Percentiles rank a stretch among this genome's conserved stretches.
Evolutionary conservation across 2,113 vertebrate species (phyloP).

Genomic region (Strix aluco): DNA sequence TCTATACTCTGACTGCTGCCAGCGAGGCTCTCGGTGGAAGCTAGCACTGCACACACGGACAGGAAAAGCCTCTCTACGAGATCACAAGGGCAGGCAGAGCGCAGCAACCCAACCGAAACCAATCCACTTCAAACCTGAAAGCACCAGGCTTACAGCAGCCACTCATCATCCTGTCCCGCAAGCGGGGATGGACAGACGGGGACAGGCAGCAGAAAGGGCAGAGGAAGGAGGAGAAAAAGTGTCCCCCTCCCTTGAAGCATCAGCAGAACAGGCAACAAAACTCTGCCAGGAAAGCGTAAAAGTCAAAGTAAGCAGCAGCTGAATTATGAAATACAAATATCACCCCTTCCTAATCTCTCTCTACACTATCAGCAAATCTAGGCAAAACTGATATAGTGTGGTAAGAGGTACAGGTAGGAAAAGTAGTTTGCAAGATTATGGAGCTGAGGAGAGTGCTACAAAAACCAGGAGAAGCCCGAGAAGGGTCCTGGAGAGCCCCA

Average conservation of each 20-base stretch:
- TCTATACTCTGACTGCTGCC: neutral
- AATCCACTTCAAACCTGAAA: neutral
- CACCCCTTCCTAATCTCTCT: neutral
- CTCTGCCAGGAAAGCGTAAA: neutral
- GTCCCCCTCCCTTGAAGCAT: too few species aligned
- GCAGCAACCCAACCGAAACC: neutral
- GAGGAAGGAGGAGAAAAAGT: neutral
- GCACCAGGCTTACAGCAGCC: neutral
- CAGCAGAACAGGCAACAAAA: neutral
- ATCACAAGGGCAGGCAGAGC: neutral
- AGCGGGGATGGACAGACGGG: neutral
- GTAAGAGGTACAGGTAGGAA: rapidly evolving
- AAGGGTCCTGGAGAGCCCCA: neutral
- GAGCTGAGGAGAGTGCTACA: neutral
- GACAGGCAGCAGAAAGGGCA: neutral
- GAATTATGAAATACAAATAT: neutral
- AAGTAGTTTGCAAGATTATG: rapidly evolving
- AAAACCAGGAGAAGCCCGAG: neutral
- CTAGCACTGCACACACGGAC: neutral
- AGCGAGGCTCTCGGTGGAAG: neutral
- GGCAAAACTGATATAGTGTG: rapidly evolving
- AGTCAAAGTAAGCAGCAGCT: rapidly evolving
- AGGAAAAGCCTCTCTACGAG: neutral
- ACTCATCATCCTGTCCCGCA: neutral
- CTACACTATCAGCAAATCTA: neutral